Evolutionary conservation across 2,888 invertebrate genomes (phyloP).

Genomic region (Cenopis cana): DNA sequence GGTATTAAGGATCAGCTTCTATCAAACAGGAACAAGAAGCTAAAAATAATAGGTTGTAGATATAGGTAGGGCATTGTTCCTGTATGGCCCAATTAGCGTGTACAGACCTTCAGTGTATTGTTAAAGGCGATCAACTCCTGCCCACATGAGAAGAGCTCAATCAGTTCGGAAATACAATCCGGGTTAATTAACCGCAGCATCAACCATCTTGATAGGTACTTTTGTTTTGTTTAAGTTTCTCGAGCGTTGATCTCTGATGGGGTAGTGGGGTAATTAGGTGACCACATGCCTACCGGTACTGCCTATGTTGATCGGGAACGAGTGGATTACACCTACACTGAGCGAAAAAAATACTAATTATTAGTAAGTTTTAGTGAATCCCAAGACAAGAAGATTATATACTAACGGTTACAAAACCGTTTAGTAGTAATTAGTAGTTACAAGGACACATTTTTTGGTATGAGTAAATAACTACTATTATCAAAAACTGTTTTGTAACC

Average conservation of each 20-base stretch:
- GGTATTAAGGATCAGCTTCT: not conserved
- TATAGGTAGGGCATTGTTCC: not conserved
- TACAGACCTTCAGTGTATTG: slow-evolving; percentile 24
- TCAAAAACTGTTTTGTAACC: too few species aligned
- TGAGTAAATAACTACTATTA: too few species aligned
- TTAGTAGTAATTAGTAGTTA: too few species aligned
- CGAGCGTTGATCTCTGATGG: slow-evolving; percentile 52
- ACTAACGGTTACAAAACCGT: too few species aligned
- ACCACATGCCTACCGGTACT: too few species aligned
- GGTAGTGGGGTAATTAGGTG: too few species aligned
- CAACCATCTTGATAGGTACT: slow-evolving; percentile 27
- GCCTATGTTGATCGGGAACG: too few species aligned
- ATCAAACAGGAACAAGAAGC: not conserved
- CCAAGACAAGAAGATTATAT: too few species aligned
- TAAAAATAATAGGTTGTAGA: not conserved
- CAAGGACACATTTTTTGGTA: too few species aligned
- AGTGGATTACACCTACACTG: too few species aligned
- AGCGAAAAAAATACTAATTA: too few species aligned
- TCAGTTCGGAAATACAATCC: slow-evolving; percentile 28
- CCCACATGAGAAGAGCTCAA: slow-evolving; percentile 20
- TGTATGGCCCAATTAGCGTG: slow-evolving; percentile 16
- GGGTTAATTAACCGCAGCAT: slow-evolving; percentile 34
- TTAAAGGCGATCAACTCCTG: slow-evolving; percentile 24
- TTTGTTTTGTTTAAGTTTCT: slow-evolving; percentile 52
- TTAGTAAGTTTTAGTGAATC: too few species aligned